Conservation (phyloP, 2,888 invertebrate genomes). For the Spilosoma lubricipeda region DNA sequence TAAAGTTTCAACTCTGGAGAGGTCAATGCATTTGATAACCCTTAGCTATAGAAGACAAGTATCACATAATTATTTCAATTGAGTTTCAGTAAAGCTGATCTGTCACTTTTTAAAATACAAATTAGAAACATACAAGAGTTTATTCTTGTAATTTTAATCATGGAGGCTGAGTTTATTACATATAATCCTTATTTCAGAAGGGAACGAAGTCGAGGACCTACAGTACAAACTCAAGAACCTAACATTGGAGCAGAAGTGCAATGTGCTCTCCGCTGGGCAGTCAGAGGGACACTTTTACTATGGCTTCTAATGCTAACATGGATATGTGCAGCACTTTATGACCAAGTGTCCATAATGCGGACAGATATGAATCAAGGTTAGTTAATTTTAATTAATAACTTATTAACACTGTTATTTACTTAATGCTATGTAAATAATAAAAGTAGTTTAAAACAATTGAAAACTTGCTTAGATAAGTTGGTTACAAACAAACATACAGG, state of each 20-base stretch:
- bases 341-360: constrained; percentile 76
- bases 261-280: constrained; percentile 78
- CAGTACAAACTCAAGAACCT: constrained; percentile 60
- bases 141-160: neutral
- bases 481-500: too few species aligned
- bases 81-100: constrained; percentile 6
- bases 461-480: too few species aligned
- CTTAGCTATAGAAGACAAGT: neutral
- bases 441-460: too few species aligned
- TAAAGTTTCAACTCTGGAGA: neutral
- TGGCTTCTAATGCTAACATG: constrained; percentile 83
- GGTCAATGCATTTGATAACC: constrained; percentile 7
- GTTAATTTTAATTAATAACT: constrained; percentile 22
- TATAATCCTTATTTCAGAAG: constrained; percentile 61
- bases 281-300: constrained; percentile 75
- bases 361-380: constrained; percentile 73
- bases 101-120: neutral
- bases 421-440: too few species aligned
- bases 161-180: constrained; percentile 19
- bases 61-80: constrained; percentile 3
- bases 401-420: too few species aligned
- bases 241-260: constrained; percentile 72
- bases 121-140: too few species aligned
- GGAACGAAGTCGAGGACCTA: constrained; percentile 65
- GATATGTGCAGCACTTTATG: constrained; percentile 81